phyloP scores from a whole-genome alignment of 2,888 invertebrate species.

The Sarcophaga variegata region DNA sequence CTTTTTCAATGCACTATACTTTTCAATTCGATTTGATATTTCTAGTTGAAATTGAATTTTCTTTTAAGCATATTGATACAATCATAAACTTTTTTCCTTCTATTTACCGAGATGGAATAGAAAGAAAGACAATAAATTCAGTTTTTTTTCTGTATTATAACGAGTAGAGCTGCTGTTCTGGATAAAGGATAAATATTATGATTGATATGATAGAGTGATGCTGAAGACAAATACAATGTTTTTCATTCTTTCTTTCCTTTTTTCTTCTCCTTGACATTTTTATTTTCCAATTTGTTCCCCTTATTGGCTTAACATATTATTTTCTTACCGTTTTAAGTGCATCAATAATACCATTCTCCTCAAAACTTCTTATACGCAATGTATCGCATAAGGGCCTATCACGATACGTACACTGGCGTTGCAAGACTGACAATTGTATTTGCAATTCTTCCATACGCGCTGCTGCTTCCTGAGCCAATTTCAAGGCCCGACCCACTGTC shows the following conservation, averaged over 20 bases:
- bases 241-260: not conserved
- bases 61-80: not conserved
- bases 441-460: constrained; percentile 82
- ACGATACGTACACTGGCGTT: constrained; percentile 86
- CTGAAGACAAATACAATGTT: not conserved
- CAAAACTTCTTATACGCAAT: constrained; percentile 87
- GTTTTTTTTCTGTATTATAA: constrained; percentile 41
- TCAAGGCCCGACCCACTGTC: constrained; percentile 80
- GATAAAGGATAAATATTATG: constrained; percentile 49
- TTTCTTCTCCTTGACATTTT: not conserved
- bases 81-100: not conserved
- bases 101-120: not conserved
- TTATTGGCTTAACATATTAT: constrained; percentile 3
- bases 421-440: constrained; percentile 81
- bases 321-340: constrained; percentile 80
- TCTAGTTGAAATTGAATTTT: not conserved
- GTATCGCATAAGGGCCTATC: constrained; percentile 90
- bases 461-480: constrained; percentile 81
- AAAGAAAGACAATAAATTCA: constrained; percentile 36
- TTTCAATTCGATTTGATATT: not conserved
- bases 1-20: not conserved
- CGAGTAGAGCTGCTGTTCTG: constrained; percentile 4
- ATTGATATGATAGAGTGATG: constrained; percentile 39
- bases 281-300: not conserved
- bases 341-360: constrained; percentile 82